Conservation (phyloP, 2,113 vertebrate species). For the Menura novaehollandiae region DNA sequence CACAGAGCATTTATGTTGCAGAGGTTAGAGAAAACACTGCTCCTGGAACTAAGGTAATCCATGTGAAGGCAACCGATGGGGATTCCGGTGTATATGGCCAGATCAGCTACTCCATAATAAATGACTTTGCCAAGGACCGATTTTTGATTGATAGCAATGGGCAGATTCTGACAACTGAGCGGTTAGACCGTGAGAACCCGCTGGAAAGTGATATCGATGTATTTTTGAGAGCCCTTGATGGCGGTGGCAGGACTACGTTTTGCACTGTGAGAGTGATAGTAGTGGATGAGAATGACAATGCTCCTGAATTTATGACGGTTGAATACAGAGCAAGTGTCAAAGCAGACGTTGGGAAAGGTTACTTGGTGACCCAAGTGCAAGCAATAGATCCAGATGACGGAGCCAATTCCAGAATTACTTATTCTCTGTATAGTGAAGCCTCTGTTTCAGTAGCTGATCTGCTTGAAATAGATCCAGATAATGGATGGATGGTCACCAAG, state of each 20-base stretch:
- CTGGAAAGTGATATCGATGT: constrained; percentile 81
- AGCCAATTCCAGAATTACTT: constrained; percentile 86
- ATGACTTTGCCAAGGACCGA: constrained; percentile 86
- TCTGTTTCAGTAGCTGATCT: constrained; percentile 86
- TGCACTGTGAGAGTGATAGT: constrained; percentile 87
- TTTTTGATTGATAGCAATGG: constrained; percentile 88
- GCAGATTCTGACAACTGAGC: constrained; percentile 86
- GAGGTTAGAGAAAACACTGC: constrained; percentile 89
- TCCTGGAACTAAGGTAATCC: constrained; percentile 84
- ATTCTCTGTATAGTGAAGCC: constrained; percentile 93
- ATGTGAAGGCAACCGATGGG: constrained; percentile 86
- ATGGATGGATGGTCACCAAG: constrained; percentile 97
- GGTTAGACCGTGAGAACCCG: constrained; percentile 86
- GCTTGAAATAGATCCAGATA: constrained; percentile 95
- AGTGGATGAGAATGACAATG: constrained; percentile 93
- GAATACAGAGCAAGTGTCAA: constrained; percentile 92
- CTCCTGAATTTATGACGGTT: constrained; percentile 81
- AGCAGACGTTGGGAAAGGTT: constrained; percentile 86
- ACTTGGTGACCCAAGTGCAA: constrained; percentile 90
- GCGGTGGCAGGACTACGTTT: constrained; percentile 85
- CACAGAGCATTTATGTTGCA: constrained; percentile 84
- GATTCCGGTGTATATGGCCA: constrained; percentile 87
- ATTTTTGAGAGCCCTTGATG: constrained; percentile 85
- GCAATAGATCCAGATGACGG: constrained; percentile 90
- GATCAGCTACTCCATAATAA: constrained; percentile 86